Base-by-base conservation (phyloP, 64 coral and sea anemone genomes). In the Astreopora myriophthalma region DNA sequence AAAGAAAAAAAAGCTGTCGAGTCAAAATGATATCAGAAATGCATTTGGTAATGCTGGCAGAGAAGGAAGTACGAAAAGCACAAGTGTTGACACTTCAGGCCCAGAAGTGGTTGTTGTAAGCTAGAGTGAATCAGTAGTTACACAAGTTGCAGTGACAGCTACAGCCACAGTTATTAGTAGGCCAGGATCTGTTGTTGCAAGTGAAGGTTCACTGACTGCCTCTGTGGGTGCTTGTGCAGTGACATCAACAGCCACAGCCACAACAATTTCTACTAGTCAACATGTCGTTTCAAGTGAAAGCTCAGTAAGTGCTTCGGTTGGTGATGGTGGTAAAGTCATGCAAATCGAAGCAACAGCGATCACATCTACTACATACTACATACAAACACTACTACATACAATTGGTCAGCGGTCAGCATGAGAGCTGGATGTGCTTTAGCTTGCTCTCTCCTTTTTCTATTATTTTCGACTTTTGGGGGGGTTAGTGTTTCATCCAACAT, bases 401-500 rank as follows among this genome's bases (percentile, higher is more conserved):
- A n/a, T n/a, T n/a, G n/a, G n/a, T 67, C 63, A 67, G 63, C 63
- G 63, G 73, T 75, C 73, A 75, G 34, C 73, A 75, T 75, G 37
- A 75, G 73, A 75, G 14, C 8, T 22, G 17, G 73, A 44, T 19
- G 36, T 75, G 36, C 11, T 48, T 23, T 75, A 23, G 3, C 16
- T 36, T 46, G 73, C 73, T 75, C 73, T 75, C 73, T 44, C 17
- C 73, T 44, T 44, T 23, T 42, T 75, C 23, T 75, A 35, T 5
- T 75, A 36, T 48, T 75, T 75, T 75, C 44, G 36, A 44, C 20
- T 0, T 12, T 75, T 42, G 42, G 42, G 26, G 1, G 20, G 14
- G 13, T 11, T 75, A 36, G 73, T n/a, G n/a, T n/a, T n/a, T n/a
- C n/a, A n/a, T n/a, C n/a, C n/a, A n/a, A n/a, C n/a, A n/a, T n/a